Evolutionary conservation across 2,797 vertebrate species (phyloP).

Genomic region (Leontopithecus rosalia): DNA sequence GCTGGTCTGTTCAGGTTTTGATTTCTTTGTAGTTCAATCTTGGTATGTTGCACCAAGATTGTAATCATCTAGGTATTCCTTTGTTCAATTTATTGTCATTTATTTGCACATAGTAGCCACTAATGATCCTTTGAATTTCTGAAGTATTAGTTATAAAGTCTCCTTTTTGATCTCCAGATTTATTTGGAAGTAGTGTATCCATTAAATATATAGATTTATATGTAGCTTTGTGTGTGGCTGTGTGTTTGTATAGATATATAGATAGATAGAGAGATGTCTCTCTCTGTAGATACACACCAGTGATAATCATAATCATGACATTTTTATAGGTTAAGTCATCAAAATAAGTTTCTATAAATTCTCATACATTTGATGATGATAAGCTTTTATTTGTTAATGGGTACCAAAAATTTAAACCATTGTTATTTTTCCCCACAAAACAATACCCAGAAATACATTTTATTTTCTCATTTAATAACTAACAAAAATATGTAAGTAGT

Average conservation of each 20-base stretch:
- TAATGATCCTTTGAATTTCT: too few species aligned
- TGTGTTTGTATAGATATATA: too few species aligned
- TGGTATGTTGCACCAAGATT: too few species aligned
- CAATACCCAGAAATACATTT: neutral
- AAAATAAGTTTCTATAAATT: neutral
- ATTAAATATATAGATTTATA: neutral
- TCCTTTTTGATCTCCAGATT: too few species aligned
- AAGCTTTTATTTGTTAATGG: neutral
- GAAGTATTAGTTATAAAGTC: too few species aligned
- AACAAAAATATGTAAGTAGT: neutral
- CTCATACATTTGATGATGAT: neutral
- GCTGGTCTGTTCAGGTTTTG: too few species aligned
- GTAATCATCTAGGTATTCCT: too few species aligned
- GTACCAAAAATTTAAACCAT: neutral
- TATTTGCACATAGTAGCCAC: too few species aligned
- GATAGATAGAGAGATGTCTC: too few species aligned
- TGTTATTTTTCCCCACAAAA: neutral
- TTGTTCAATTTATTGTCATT: too few species aligned
- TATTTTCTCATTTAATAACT: neutral
- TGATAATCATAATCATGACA: neutral
- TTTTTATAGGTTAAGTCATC: neutral
- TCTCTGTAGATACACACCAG: neutral
- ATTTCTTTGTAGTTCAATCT: too few species aligned
- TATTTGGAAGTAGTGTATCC: neutral
- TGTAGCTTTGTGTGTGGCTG: too few species aligned